These are phyloP conservation scores for Rhyzopertha dominica DNA, from an alignment of 1,140 invertebrate species.

Conservation along the genomic window DNA sequence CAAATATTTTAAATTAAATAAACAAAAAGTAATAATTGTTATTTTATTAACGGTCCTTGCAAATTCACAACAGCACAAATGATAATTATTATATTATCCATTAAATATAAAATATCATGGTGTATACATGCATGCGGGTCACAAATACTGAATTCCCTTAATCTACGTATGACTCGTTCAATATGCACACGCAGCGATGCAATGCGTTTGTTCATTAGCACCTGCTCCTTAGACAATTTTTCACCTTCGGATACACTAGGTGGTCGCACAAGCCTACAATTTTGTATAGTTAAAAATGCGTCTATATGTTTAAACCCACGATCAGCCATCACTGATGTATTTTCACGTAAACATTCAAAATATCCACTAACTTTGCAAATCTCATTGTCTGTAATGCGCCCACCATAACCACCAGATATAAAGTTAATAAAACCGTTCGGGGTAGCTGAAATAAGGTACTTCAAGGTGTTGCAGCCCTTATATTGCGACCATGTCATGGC, in stretches of 20 bases:
- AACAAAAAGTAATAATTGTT: too few species aligned
- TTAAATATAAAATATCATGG: neutral
- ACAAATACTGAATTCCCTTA: constrained; percentile 4
- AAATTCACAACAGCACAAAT: constrained; percentile 11
- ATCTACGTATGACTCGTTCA: constrained; percentile 10
- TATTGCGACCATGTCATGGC: constrained; percentile 10
- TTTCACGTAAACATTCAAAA: too few species aligned
- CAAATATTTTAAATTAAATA: too few species aligned
- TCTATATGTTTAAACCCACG: constrained; percentile 8
- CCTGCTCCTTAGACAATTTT: neutral
- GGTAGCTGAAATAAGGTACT: too few species aligned
- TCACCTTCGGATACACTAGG: constrained; percentile 2
- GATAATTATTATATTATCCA: constrained; percentile 3
- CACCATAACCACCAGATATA: too few species aligned
- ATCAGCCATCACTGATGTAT: too few species aligned
- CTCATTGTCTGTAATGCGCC: too few species aligned
- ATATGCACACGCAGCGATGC: constrained; percentile 10
- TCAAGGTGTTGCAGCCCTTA: too few species aligned
- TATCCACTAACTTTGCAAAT: too few species aligned
- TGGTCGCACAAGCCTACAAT: neutral
- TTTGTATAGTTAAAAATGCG: neutral
- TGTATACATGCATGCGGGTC: constrained; percentile 5
- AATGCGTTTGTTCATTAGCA: constrained; percentile 6
- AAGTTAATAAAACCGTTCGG: too few species aligned
- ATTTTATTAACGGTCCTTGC: too few species aligned